Base-by-base conservation (phyloP, 2,888 invertebrate genomes). In the Leucophenga maculata region DNA sequence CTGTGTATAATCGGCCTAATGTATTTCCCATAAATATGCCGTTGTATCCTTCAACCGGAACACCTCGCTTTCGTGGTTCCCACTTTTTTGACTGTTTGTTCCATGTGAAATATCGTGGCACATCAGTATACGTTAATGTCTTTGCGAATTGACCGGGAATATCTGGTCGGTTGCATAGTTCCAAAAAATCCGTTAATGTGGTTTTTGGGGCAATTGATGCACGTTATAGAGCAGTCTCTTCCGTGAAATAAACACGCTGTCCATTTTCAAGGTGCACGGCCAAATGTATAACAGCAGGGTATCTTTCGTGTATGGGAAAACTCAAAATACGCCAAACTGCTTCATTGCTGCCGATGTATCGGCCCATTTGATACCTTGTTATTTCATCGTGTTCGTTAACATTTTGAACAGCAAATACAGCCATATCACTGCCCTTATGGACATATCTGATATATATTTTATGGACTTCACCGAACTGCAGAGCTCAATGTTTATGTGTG, bases 31-130 rank as follows among this genome's bases (percentile, higher is more conserved):
- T 16, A 54, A 69, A 85, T 68, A 85, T n/a, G n/a, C n/a, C n/a
- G n/a, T n/a, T n/a, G n/a, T n/a, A n/a, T n/a, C n/a, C n/a, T n/a
- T n/a, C n/a, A n/a, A n/a, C n/a, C n/a, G n/a, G n/a, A n/a, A n/a
- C n/a, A n/a, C n/a, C n/a, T n/a, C n/a, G n/a, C 6, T 73, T 78
- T 80, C 31, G 81, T 77, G 64, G 79, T 74, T 75, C 78, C 69
- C 59, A 78, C 85, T 73, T 78, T 82, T 69, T 76, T 74, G 46
- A 46, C 68, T 77, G 77, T 71, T 70, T 70, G 73, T 83, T 78
- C 79, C 77, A 83, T 69, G 80, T 84, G 67, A 75, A 82, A 78
- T 79, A 81, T 54, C 67, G 13, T 4, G 46, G 46, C 13, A 46
- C 6, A 31, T 20, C 64, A 48, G 11, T 22, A 64, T 26, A 64